Evolutionary conservation across 2,888 invertebrate species (phyloP), one percentile per base, ranked within the genome.

Genomic region (Rhamnusium bicolor): DNA sequence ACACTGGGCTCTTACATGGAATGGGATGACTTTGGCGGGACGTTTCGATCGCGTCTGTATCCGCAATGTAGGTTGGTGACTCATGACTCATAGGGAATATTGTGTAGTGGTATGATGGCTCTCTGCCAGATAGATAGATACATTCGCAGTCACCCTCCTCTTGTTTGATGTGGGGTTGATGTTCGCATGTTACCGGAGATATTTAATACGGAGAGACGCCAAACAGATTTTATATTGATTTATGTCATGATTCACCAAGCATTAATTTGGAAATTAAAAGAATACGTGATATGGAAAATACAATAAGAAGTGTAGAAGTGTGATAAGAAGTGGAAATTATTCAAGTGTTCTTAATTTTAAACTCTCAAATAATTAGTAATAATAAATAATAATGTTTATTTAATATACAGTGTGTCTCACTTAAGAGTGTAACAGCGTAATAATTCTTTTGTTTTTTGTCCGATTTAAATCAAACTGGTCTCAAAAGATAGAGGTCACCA

Each of bases 31-130:
- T 18, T 7, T 54, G 68, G 32, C 68, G 68, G 58, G 68, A 58
- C 68, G 58, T 56, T 68, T 68, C 68, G 68, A 68, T 68, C 56
- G 68, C 29, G 68, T 60, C 68, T 56, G 68, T 53, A 58, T 68
- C 58, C 68, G 68, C 58, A 68, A 29, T 19, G 68, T 68, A 29
- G 68, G 68, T 54, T 32, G 66, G 21, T 56, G 66, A 54, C 21
- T 66, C 47, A 49, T 58, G 14, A 46, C 47, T 47, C 46, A 62
- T 21, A 8, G 16, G 53, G 21, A 49, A 29, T 51, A 27, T 18
- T 29, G 53, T 29, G 53, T 4, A 56, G 66, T 16, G 6, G 24
- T 14, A 40, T 51, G 24, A 10, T 6, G 29, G 29, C 46, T 18
- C 46, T 12, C 51, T 19, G 32, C 61, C 61, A 61, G 40, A 7